Percentiles rank a stretch among this genome's conserved stretches.
Conservation (phyloP, 1,140 invertebrate genomes). For the Cecropterus lyciades region DNA sequence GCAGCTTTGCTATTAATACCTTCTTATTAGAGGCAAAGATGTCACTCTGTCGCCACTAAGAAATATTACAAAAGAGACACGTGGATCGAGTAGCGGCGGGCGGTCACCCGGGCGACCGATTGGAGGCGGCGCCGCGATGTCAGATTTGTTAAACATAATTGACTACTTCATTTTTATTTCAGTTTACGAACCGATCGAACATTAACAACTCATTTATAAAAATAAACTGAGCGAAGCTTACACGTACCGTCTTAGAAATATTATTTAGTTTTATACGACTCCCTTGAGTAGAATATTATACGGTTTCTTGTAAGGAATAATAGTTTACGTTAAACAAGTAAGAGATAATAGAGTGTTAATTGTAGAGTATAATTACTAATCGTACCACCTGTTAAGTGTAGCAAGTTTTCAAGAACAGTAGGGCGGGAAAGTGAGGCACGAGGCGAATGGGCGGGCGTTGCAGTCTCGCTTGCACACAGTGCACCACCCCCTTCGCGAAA, state of each 20-base stretch:
- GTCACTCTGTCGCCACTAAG: neutral
- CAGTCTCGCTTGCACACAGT: constrained; percentile 79
- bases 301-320: constrained; percentile 3
- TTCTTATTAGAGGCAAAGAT: neutral
- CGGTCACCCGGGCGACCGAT: constrained; percentile 56
- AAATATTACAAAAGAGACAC: constrained; percentile 33
- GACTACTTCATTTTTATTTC: constrained; percentile 42
- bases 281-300: neutral
- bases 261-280: neutral
- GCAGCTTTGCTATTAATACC: constrained; percentile 1
- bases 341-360: constrained; percentile 30
- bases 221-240: neutral
- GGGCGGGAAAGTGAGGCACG: constrained; percentile 81
- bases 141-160: constrained; percentile 39
- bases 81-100: constrained; percentile 48
- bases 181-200: constrained; percentile 33
- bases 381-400: constrained; percentile 56
- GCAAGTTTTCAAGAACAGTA: constrained; percentile 68
- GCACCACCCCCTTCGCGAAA: constrained; percentile 71
- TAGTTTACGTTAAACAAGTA: neutral
- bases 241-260: neutral
- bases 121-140: constrained; percentile 51
- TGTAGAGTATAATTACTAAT: constrained; percentile 50
- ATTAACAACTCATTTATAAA: constrained; percentile 11
- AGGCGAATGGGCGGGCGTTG: constrained; percentile 78